Evolutionary conservation across 2,888 invertebrate genomes (phyloP).

Genomic region (Spodoptera littoralis): DNA sequence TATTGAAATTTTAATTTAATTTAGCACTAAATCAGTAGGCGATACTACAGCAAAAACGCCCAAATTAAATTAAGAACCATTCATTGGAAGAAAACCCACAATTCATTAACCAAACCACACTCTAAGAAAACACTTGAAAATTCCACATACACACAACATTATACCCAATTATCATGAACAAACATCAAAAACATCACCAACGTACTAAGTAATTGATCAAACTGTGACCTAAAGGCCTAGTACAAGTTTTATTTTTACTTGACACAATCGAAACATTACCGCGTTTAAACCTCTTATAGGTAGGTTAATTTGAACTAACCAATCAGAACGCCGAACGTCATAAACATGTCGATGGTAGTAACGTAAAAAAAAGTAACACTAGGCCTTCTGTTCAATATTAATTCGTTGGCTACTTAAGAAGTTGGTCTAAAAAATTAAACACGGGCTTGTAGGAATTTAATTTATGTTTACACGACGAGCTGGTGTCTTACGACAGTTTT

Average conservation of each 20-base stretch:
- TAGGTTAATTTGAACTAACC: too few relatives aligned
- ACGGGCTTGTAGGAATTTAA: conserved; percentile 72
- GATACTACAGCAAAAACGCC: too few relatives aligned
- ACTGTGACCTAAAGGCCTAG: conserved; percentile 45
- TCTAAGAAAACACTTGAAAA: conserved; percentile 18
- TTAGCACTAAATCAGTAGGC: not conserved
- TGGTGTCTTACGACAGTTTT: conserved; percentile 63
- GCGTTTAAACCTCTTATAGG: too few relatives aligned
- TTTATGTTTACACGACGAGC: conserved; percentile 73
- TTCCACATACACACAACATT: conserved; percentile 39
- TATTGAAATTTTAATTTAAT: too few relatives aligned
- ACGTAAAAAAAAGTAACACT: too few relatives aligned
- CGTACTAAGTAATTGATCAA: conserved; percentile 60
- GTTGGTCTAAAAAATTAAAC: conserved; percentile 67
- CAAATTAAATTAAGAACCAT: not conserved
- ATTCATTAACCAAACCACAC: conserved; percentile 26
- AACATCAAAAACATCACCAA: conserved; percentile 44
- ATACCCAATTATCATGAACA: conserved; percentile 54
- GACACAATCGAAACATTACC: too few relatives aligned
- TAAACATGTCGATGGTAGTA: too few relatives aligned
- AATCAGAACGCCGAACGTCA: too few relatives aligned
- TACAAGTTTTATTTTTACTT: too few relatives aligned
- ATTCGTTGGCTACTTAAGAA: conserved; percentile 74
- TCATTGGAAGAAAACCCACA: conserved; percentile 19
- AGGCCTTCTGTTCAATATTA: conserved; percentile 59